These are phyloP conservation scores for Tringa solitaria DNA, from an alignment of 2,113 vertebrate genomes.

Conservation along the genomic window DNA sequence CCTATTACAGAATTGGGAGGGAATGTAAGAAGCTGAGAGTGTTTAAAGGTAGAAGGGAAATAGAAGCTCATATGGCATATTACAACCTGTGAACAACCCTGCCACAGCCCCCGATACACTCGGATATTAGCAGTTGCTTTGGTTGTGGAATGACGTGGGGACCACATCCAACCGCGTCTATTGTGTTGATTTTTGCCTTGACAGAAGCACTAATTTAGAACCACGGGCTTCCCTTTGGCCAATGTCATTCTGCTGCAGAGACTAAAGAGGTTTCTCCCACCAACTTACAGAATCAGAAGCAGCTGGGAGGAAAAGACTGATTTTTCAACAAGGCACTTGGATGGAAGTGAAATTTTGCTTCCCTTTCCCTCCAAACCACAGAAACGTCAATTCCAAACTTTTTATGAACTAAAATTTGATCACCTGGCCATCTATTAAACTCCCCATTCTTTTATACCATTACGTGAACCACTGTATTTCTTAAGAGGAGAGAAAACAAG, in stretches of 20 bases:
- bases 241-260: background rate
- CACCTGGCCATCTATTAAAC: background rate
- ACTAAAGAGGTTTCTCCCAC: background rate
- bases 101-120: rapidly evolving
- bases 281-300: background rate
- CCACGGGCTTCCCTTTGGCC: background rate
- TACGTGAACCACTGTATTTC: background rate
- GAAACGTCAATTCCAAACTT: background rate
- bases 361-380: background rate
- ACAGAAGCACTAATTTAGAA: background rate
- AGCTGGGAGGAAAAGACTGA: background rate
- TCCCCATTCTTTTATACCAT: background rate
- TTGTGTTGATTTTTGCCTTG: background rate
- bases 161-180: rapidly evolving
- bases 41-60: background rate
- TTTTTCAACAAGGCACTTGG: background rate
- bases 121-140: background rate
- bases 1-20: background rate
- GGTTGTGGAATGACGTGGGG: background rate
- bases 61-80: background rate
- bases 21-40: background rate
- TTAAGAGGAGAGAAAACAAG: background rate
- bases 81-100: rapidly evolving
- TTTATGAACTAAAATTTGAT: background rate
- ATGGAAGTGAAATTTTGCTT: background rate